phyloP scores from a whole-genome alignment of 2,113 vertebrate species.

The Tetraodon nigroviridis region DNA sequence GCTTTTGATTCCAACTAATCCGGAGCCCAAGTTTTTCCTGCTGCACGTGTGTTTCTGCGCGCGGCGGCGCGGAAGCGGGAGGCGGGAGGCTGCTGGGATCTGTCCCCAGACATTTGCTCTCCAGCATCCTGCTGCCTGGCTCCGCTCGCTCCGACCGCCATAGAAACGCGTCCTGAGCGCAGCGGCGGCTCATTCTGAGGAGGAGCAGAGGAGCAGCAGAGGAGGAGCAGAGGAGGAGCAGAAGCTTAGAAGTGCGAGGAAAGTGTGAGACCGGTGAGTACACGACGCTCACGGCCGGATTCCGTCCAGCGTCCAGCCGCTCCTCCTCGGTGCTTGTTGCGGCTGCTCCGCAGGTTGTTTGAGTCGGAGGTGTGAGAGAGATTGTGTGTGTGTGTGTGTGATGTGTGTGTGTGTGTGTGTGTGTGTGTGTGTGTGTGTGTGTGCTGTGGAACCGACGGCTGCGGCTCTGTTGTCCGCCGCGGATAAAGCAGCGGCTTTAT shows the following conservation, averaged over 20 bases:
- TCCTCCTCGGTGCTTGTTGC: conserved; percentile 24
- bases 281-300: conserved; percentile 49
- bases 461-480: conserved; percentile 21
- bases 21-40: conserved; percentile 35
- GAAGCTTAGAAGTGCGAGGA: not conserved
- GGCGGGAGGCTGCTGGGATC: conserved; percentile 48
- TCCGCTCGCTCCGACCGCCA: conserved; percentile 69
- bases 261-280: conserved; percentile 67
- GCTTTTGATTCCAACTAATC: conserved; percentile 17
- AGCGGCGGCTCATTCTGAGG: conserved; percentile 71
- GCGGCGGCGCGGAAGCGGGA: conserved; percentile 38
- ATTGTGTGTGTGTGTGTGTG: too few species aligned
- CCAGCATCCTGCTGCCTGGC: conserved; percentile 71
- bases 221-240: conserved; percentile 22
- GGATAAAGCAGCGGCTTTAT: conserved; percentile 57
- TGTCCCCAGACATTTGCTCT: conserved; percentile 70
- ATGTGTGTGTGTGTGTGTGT: too few species aligned
- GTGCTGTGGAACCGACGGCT: too few species aligned
- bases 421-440: too few species aligned
- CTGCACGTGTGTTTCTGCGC: conserved; percentile 25
- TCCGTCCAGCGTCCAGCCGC: conserved; percentile 13
- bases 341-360: conserved; percentile 24
- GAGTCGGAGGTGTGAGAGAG: conserved; percentile 13
- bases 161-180: conserved; percentile 73
- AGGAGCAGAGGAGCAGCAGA: conserved; percentile 64